These are phyloP conservation scores for Dendronephthya gigantea DNA, from an alignment of 64 coral and sea anemone genomes.

Conservation along the genomic window DNA sequence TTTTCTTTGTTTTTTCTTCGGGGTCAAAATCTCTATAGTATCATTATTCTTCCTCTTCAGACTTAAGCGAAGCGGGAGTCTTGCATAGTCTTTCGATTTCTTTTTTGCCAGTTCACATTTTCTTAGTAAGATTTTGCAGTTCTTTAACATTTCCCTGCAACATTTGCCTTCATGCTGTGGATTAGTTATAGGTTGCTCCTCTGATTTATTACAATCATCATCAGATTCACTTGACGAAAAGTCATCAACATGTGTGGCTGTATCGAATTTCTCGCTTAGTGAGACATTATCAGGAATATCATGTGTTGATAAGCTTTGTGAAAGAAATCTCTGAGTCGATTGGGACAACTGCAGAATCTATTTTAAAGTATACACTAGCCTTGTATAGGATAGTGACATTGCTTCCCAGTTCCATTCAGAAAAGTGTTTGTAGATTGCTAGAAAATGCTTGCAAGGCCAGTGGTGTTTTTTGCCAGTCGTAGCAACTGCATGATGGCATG, in stretches of 20 bases:
- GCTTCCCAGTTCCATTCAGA: not conserved
- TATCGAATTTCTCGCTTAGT: too few species aligned
- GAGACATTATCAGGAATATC: too few species aligned
- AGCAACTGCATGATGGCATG: not conserved
- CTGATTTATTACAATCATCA: too few species aligned
- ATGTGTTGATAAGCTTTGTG: too few species aligned
- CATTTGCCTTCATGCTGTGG: too few species aligned
- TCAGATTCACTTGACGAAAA: too few species aligned
- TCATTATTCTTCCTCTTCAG: not conserved
- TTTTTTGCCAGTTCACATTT: not conserved
- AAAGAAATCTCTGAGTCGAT: not conserved
- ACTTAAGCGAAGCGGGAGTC: not conserved
- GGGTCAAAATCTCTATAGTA: not conserved
- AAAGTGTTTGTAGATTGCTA: not conserved
- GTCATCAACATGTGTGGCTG: too few species aligned
- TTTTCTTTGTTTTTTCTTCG: not conserved
- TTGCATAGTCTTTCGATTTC: not conserved
- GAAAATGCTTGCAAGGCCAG: not conserved
- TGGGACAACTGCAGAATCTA: not conserved
- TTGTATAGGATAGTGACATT: not conserved
- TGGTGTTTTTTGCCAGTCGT: constrained; percentile 18
- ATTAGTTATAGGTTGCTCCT: too few species aligned
- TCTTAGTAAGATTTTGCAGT: too few species aligned
- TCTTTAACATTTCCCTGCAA: too few species aligned
- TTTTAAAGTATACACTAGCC: not conserved